Evolutionary conservation across 2,888 invertebrate genomes (phyloP).

Genomic region (Mythimna ferrago): DNA sequence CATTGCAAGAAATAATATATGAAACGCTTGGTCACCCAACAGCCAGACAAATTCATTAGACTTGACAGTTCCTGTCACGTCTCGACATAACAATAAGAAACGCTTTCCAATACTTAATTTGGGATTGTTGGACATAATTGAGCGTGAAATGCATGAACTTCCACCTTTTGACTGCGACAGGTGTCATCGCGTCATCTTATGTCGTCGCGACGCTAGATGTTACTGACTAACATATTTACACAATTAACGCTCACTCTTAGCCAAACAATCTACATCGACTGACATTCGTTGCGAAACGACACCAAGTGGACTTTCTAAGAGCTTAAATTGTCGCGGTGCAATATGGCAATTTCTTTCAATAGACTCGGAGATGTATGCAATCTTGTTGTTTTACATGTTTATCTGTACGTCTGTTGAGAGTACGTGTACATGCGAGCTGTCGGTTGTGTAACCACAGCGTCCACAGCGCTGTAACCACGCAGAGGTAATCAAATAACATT

Average conservation of each 20-base stretch:
- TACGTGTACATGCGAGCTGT: conserved; percentile 27
- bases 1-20: not conserved
- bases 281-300: conserved; percentile 52
- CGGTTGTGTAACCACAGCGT: conserved; percentile 60
- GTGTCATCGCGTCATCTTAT: conserved; percentile 18
- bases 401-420: conserved; percentile 6
- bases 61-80: conserved; percentile 13
- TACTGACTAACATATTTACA: conserved; percentile 48
- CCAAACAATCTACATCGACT: conserved; percentile 46
- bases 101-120: conserved; percentile 65
- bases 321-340: conserved; percentile 35
- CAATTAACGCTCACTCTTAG: conserved; percentile 55
- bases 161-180: conserved; percentile 48
- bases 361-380: conserved; percentile 45
- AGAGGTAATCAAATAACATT: conserved; percentile 58
- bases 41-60: not conserved
- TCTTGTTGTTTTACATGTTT: conserved; percentile 53
- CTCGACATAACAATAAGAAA: conserved; percentile 44
- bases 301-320: conserved; percentile 54
- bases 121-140: conserved; percentile 52
- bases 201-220: conserved; percentile 42
- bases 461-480: conserved; percentile 36
- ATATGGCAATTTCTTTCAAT: conserved; percentile 60
- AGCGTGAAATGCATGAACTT: conserved; percentile 65
- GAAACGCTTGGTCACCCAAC: not conserved